Conservation (phyloP, 2,888 invertebrate genomes). For the Ophion obscuratus region DNA sequence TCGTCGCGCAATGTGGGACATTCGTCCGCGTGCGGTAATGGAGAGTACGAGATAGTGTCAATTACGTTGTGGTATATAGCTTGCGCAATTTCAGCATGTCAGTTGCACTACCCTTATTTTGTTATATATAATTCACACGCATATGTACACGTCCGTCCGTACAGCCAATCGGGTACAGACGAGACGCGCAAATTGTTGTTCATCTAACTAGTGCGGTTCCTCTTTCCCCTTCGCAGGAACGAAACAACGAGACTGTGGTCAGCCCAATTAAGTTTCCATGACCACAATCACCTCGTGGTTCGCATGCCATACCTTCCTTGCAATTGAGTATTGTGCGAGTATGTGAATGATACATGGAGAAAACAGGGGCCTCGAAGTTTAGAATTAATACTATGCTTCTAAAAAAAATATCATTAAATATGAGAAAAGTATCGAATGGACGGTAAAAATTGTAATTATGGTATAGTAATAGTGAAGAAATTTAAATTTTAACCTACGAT, state of each 20-base stretch:
- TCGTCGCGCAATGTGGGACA: background rate
- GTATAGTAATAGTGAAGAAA: too few relatives aligned
- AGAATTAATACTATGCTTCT: too few relatives aligned
- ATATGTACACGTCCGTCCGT: background rate
- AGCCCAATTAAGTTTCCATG: conserved; percentile 56
- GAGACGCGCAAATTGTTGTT: conserved; percentile 43
- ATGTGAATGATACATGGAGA: background rate
- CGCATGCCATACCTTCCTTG: conserved; percentile 10
- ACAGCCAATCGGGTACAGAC: conserved; percentile 55
- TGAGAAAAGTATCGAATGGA: too few relatives aligned
- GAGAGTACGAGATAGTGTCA: conserved; percentile 33
- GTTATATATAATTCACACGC: background rate
- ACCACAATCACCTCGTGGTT: conserved; percentile 43
- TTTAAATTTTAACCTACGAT: too few relatives aligned
- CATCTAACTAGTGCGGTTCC: conserved; percentile 28
- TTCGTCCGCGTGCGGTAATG: conserved; percentile 13
- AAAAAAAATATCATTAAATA: too few relatives aligned
- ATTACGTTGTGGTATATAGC: conserved; percentile 24
- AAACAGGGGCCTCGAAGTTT: too few relatives aligned
- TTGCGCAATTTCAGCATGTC: conserved; percentile 26
- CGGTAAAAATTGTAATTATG: too few relatives aligned
- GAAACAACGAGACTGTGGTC: conserved; percentile 42
- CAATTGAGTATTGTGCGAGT: conserved; percentile 10
- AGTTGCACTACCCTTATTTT: conserved; percentile 17
- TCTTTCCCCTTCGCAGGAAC: conserved; percentile 27